Evolutionary conservation across 2,797 vertebrate genomes (phyloP).

Genomic region (Myoxocephalus aenaeus): DNA sequence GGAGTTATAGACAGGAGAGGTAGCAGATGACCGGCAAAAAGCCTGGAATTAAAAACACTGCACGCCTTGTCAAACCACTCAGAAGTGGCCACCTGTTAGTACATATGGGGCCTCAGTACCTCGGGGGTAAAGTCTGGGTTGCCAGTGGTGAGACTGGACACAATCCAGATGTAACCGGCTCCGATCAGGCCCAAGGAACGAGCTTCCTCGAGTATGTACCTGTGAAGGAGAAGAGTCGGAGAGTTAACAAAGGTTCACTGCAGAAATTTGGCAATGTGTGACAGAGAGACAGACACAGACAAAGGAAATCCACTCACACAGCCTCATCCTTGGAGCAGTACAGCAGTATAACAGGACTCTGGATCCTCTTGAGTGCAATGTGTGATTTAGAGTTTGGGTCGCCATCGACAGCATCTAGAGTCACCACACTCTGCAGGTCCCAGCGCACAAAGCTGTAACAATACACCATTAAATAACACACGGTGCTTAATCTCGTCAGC

Average conservation of each 20-base stretch:
- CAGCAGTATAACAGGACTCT: conserved; percentile 95
- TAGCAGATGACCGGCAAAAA: conserved; percentile 24
- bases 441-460: conserved; percentile 95
- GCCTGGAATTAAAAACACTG: conserved; percentile 32
- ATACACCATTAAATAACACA: conserved; percentile 49
- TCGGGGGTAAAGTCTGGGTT: conserved; percentile 94
- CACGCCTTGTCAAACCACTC: conserved; percentile 37
- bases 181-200: conserved; percentile 95
- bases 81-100: conserved; percentile 57
- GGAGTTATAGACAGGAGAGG: conserved; percentile 7
- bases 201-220: conserved; percentile 93
- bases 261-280: conserved; percentile 22
- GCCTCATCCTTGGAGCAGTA: conserved; percentile 99
- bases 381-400: conserved; percentile 93
- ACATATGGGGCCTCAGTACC: conserved; percentile 63
- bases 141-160: conserved; percentile 95
- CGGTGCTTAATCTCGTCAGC: conserved; percentile 46
- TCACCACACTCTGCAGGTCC: conserved; percentile 96
- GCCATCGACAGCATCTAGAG: conserved; percentile 90
- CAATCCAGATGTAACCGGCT: conserved; percentile 97
- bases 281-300: conserved; percentile 14
- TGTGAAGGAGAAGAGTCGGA: conserved; percentile 43
- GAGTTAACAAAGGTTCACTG: conserved; percentile 25
- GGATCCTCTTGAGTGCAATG: conserved; percentile 97
- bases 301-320: conserved; percentile 61